These are phyloP conservation scores for Centropristis striata DNA, from an alignment of 2,113 vertebrate genomes.

Conservation along the genomic window DNA sequence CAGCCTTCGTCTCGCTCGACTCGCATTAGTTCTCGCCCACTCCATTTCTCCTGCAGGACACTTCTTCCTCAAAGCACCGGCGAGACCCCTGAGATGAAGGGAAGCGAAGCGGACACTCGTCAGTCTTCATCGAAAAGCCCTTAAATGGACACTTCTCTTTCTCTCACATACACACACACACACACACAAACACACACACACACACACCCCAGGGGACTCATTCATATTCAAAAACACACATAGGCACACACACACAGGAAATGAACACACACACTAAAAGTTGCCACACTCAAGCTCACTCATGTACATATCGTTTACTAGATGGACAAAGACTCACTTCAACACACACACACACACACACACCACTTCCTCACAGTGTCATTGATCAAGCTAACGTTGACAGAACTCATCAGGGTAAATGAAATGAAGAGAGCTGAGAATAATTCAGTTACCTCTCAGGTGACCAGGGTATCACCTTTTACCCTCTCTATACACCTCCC, in stretches of 20 bases:
- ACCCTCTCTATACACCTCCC: neutral
- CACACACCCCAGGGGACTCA: neutral
- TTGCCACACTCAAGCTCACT: neutral
- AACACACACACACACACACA: neutral
- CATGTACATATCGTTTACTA: neutral
- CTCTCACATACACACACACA: neutral
- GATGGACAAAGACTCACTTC: neutral
- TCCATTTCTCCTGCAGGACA: constrained; percentile 56
- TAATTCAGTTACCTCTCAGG: constrained; percentile 50
- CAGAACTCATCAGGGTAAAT: constrained; percentile 57
- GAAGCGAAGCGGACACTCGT: constrained; percentile 46
- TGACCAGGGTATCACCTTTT: constrained; percentile 28
- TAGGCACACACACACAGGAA: neutral
- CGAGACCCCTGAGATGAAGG: constrained; percentile 45
- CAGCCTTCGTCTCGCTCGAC: constrained; percentile 29
- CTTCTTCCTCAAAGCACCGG: constrained; percentile 54
- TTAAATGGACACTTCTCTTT: constrained; percentile 42
- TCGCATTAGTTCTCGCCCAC: constrained; percentile 39
- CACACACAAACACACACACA: neutral
- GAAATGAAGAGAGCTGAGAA: constrained; percentile 43
- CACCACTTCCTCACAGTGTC: constrained; percentile 8
- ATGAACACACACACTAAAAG: neutral
- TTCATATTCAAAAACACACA: constrained; percentile 10
- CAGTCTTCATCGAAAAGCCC: constrained; percentile 61
- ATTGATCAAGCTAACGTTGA: constrained; percentile 47